Evolutionary conservation across 1,140 invertebrate genomes (phyloP).

Genomic region (Drosophila kikkawai): DNA sequence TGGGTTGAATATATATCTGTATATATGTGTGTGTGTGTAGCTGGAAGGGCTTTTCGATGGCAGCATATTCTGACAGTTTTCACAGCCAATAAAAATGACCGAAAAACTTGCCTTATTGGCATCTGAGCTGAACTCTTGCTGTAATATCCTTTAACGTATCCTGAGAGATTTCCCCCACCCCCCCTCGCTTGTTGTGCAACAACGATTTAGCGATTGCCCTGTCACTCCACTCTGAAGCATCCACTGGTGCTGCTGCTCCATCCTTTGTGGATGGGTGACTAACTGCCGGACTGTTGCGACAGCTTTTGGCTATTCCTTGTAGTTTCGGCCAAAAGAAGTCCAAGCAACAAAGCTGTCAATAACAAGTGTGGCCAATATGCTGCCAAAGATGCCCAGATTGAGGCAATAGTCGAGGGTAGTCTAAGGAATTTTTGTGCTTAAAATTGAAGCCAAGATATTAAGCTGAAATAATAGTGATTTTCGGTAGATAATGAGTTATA

Average conservation of each 20-base stretch:
- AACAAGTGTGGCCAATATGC: conserved; percentile 71
- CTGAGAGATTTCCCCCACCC: conserved; percentile 29
- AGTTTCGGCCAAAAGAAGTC: conserved; percentile 27
- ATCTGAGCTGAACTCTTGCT: conserved; percentile 38
- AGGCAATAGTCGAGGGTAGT: conserved; percentile 26
- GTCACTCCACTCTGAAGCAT: conserved; percentile 35
- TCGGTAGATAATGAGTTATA: not conserved
- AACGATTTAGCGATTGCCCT: conserved; percentile 67
- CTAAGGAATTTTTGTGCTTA: not conserved
- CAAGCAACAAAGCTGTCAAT: conserved; percentile 77
- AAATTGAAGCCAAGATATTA: not conserved
- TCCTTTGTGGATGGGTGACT: conserved; percentile 69
- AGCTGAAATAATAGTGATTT: not conserved
- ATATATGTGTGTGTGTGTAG: not conserved
- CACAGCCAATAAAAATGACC: conserved; percentile 73
- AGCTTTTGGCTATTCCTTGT: conserved; percentile 63
- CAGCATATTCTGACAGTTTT: conserved; percentile 38
- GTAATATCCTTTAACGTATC: conserved; percentile 71
- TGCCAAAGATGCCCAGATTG: conserved; percentile 41
- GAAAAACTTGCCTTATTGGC: conserved; percentile 68
- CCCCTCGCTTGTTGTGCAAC: conserved; percentile 23
- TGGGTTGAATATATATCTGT: conserved; percentile 15
- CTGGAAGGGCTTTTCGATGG: conserved; percentile 9
- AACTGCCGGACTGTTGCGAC: conserved; percentile 65
- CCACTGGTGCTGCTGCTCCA: not conserved